Evolutionary conservation across 2,888 invertebrate species (phyloP), one percentile per base, ranked within the genome.

Genomic region (Drosophila parthenogenetica): DNA sequence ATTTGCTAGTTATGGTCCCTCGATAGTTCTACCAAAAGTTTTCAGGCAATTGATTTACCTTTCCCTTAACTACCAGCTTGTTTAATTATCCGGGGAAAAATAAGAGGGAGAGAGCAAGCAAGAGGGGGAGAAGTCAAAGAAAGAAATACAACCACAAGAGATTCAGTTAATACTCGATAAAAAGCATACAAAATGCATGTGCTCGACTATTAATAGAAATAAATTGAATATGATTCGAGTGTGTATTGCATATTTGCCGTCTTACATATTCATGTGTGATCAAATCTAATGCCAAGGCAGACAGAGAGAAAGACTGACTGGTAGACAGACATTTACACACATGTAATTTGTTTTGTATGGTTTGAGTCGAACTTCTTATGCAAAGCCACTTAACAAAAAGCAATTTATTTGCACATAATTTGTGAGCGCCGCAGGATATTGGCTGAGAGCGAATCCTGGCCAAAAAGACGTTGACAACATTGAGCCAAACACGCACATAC

Each of bases 391-490:
- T 86, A 86, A 86, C 81, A 83, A 84, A 87, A 83, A 84, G 81
- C 87, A 88, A 86, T 86, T 86, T 86, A 86, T 86, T 88, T 86
- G 86, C 86, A 88, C 86, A 86, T 88, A 86, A 86, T 86, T 86
- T 86, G 79, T 79, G 71, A 88, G 81, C 81, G 73, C 87, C 84
- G 73, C 76, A 78, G 87, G 85, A 84, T 86, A 81, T 87, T 86
- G 75, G 69, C 70, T 43, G 43, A 46, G 54, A 39, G 45, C 57
- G 64, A 62, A 45, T 78, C 58, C 59, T 66, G 55, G 58, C 55
- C 37, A 50, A 51, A 62, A 43, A 35, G 42, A 64, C 58, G 58
- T 48, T 63, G 62, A 66, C 69, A 65, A 35, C 68, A 46, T 22
- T 40, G 43, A 45, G 39, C 10, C n/a, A 37, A 7, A 16, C 14